Evolutionary conservation across 2,797 vertebrate genomes (phyloP).

Genomic region (Channallabes apus): DNA sequence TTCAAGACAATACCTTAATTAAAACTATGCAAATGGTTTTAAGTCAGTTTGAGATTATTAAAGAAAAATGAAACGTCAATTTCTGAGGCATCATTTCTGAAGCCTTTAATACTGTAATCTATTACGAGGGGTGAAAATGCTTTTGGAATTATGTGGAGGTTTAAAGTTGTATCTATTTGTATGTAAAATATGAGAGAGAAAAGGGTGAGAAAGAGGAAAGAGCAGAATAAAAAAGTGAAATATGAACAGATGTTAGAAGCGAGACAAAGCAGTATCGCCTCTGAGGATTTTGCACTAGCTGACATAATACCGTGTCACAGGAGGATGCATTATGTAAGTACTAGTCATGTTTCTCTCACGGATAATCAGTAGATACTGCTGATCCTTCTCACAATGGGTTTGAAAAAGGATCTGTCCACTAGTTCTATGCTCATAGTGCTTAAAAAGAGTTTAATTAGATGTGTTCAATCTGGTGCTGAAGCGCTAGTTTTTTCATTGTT

Average conservation of each 20-base stretch:
- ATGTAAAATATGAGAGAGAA: background rate
- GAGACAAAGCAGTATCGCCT: slow-evolving; percentile 20
- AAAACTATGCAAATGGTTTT: background rate
- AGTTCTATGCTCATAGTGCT: background rate
- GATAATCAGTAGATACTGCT: slow-evolving; percentile 23
- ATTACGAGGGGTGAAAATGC: background rate
- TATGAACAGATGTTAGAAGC: background rate
- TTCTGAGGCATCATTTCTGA: background rate
- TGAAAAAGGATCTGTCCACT: slow-evolving; percentile 1
- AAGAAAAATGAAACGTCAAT: background rate
- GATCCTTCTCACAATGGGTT: background rate
- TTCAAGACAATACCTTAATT: background rate
- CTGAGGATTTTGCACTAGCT: slow-evolving; percentile 10
- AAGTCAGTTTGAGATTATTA: background rate
- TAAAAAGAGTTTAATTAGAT: background rate
- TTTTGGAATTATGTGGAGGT: background rate
- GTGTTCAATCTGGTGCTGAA: background rate
- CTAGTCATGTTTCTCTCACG: slow-evolving; percentile 9
- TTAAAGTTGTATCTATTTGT: background rate
- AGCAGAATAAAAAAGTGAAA: background rate
- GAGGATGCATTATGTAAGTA: slow-evolving; percentile 32
- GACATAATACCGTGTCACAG: slow-evolving; percentile 30
- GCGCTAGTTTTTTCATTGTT: background rate
- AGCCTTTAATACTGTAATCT: background rate
- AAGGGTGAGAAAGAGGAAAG: background rate